Base-by-base conservation (phyloP, 2,797 vertebrate species). In the Lateolabrax maculatus region DNA sequence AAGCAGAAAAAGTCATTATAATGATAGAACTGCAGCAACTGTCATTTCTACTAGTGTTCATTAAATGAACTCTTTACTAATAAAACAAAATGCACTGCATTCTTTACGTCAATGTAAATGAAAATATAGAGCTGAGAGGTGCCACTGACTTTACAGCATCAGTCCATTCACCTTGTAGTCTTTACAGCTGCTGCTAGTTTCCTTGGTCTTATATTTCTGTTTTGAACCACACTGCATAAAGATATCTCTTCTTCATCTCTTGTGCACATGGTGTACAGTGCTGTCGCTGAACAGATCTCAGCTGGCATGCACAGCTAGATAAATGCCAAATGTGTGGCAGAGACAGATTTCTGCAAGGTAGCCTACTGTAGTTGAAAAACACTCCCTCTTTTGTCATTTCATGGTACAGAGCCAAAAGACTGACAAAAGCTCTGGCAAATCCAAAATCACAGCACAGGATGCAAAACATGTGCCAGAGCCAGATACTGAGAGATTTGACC, bases 371-470 rank as follows among this genome's bases (percentile, higher is more conserved):
- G 69, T 65, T 60, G 52, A 73, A 81, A 75, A 84, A 66, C 48
- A 43, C 27, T 67, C 48, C 31, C 34, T 70, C 71, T 70, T 84
- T 83, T 86, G 78, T 81, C 67, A 65, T 79, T 73, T 82, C 25
- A 46, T 64, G 67, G 75, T 74, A 1, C 37, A 48, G 52, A 87
- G 87, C 85, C 90, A 89, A 81, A 58, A 83, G 55, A 37, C 67
- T 85, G 88, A 90, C 79, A 87, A 85, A 81, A 75, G 62, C 51
- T 71, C 74, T 80, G 84, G 84, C 80, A 84, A 78, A 77, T 65
- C 72, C 67, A 31, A 77, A 80, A 75, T 67, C 68, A 61, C 69
- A 78, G 71, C 72, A 55, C 63, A 75, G 9, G 10, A 44, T 71
- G 62, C 61, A 64, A 81, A 85, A 76, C 53, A n/a, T 39, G 65